phyloP scores from a whole-genome alignment of 2,888 invertebrate species.

The Neoitamus cyanurus region DNA sequence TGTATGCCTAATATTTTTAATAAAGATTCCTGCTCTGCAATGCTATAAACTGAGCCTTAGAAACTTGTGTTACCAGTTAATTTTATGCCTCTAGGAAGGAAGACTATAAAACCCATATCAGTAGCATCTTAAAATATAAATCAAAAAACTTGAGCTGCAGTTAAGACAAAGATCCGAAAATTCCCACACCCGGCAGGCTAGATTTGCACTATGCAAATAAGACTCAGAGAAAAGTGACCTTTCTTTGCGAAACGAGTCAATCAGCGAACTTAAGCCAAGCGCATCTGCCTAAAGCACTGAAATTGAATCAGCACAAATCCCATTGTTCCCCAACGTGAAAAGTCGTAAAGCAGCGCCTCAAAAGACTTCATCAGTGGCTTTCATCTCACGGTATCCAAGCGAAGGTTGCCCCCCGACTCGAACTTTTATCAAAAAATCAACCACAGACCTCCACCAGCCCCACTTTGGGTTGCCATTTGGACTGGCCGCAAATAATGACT shows the following conservation, averaged over 20 bases:
- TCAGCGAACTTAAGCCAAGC: background rate
- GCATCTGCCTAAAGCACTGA: background rate
- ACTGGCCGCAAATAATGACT: background rate
- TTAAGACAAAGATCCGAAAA: background rate
- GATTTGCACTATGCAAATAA: background rate
- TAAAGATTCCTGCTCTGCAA: too few relatives aligned
- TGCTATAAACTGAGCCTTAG: too few relatives aligned
- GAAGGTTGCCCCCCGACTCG: background rate
- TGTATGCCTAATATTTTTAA: too few relatives aligned
- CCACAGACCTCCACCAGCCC: background rate
- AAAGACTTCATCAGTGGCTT: background rate
- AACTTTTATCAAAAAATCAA: background rate
- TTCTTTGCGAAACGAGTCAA: background rate
- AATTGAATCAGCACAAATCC: background rate
- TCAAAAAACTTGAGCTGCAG: background rate
- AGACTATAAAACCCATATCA: background rate
- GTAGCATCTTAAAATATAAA: background rate
- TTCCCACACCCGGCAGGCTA: background rate
- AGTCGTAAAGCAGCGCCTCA: background rate
- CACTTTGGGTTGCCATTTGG: background rate
- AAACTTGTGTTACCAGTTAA: too few relatives aligned
- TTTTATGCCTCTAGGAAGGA: too few relatives aligned
- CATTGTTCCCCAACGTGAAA: background rate
- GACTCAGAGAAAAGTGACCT: background rate
- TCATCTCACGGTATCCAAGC: background rate